Base-by-base conservation (phyloP, 2,113 vertebrate species). In the Trichomycterus rosablanca region DNA sequence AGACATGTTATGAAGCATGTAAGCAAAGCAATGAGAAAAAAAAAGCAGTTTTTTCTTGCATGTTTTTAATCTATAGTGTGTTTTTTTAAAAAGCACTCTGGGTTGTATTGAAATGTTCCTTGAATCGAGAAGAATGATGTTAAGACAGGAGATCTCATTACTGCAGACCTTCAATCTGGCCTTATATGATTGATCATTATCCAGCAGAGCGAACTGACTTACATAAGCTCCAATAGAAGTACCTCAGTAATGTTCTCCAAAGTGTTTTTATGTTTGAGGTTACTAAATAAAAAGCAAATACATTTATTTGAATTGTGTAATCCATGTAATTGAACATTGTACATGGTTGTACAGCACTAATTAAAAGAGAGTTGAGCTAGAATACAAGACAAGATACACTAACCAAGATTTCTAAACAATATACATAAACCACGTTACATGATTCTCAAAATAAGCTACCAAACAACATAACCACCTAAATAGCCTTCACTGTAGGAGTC, bases 121-220 rank as follows among this genome's bases (percentile, higher is more conserved):
- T 30, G 54, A 4, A 23, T 15, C 24, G n/a, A 44, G 35, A 67
- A 76, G 74, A 73, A 74, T 74, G 70, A 74, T 74, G 70, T 76
- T 78, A 79, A 73, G 70, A 77, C 79, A 80, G 62, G 11, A 69
- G 74, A 82, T 79, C 80, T 84, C 81, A 80, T 86, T 86, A 87
- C 83, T 76, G 12, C 62, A 75, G 78, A 69, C 66, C 69, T 54
- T 77, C 62, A 26, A 11, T 63, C 59, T 75, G 63, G 63, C 68
- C 77, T 74, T 44, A 39, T 64, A 59, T 75, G 62, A 76, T 71
- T 80, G 73, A 83, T 83, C 77, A 68, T 84, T 83, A 81, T 80
- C 43, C 51, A 70, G 60, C 30, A 58, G 54, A 75, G 63, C 45
- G 3, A 5, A 37, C 66, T 63, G 14, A 8, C 59, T 70, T 53